phyloP scores from a whole-genome alignment of 2,888 invertebrate genomes.

The Cantharis rufa region DNA sequence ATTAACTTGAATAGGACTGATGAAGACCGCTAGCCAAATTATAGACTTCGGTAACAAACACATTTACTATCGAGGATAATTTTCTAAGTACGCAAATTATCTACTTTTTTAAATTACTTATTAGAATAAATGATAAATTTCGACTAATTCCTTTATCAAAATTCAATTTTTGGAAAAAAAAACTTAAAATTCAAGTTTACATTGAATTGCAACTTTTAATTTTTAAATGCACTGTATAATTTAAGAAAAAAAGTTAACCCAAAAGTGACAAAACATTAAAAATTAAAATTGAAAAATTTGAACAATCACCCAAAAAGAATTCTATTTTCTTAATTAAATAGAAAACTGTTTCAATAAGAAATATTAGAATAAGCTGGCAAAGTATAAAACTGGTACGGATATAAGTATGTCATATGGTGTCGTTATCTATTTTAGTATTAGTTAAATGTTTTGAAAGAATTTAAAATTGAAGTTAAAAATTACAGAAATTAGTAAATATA shows the following conservation, averaged over 20 bases:
- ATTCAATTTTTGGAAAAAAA: no score
- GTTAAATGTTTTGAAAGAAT: not conserved
- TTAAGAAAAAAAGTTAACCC: not conserved
- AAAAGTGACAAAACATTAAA: not conserved
- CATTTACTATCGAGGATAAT: no score
- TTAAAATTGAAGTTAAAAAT: not conserved
- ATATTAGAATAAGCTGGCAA: not conserved
- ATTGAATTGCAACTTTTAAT: not conserved
- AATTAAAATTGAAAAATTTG: not conserved
- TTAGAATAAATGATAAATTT: no score
- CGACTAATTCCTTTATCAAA: no score
- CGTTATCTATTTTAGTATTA: not conserved
- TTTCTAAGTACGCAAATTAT: no score
- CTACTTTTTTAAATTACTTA: no score
- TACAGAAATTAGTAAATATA: conserved; percentile 38
- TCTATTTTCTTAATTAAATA: not conserved
- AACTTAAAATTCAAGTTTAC: no score
- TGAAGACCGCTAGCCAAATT: no score
- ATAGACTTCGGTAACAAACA: no score
- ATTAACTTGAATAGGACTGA: no score
- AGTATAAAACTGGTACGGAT: not conserved
- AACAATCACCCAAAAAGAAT: not conserved
- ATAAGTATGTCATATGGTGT: not conserved
- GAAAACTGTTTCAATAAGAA: not conserved
- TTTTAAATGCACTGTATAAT: not conserved